Percentiles rank a stretch among this genome's conserved stretches.
Evolutionary conservation across 2,797 vertebrate genomes (phyloP).

Genomic region (Numenius phaeopus): DNA sequence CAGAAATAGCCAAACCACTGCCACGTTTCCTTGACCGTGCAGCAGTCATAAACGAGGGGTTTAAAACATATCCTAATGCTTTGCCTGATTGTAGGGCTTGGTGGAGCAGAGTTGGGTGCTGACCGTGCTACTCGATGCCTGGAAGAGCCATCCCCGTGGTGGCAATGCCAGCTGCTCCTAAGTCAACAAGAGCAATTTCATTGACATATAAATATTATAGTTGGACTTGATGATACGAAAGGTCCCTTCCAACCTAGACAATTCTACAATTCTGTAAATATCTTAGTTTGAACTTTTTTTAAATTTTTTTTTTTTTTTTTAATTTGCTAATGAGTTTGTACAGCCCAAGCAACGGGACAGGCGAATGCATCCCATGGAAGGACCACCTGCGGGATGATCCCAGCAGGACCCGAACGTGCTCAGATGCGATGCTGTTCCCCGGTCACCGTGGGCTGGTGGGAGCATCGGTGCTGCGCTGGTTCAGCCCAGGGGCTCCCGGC

Average conservation of each 20-base stretch:
- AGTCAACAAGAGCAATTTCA: too few relatives aligned
- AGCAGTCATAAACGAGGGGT: rapidly evolving
- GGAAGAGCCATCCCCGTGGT: neutral
- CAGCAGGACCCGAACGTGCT: neutral
- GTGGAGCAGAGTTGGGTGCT: neutral
- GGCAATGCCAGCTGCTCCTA: rapidly evolving
- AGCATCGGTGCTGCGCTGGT: neutral
- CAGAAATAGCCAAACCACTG: neutral
- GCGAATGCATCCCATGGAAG: neutral
- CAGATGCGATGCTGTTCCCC: rapidly evolving
- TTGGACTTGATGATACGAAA: neutral
- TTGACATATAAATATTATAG: neutral
- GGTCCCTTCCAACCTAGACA: neutral
- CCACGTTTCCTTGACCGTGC: rapidly evolving
- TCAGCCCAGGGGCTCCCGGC: neutral
- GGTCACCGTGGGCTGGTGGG: rapidly evolving
- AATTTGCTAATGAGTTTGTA: neutral
- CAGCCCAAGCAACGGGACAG: neutral
- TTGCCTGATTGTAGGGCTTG: neutral
- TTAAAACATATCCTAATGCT: neutral
- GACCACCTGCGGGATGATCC: neutral
- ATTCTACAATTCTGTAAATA: neutral
- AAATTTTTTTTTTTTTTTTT: neutral
- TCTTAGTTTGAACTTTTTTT: neutral
- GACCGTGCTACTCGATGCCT: rapidly evolving